These are phyloP conservation scores for Phrixothrix hirtus DNA, from an alignment of 2,888 invertebrate species.

Conservation along the genomic window DNA sequence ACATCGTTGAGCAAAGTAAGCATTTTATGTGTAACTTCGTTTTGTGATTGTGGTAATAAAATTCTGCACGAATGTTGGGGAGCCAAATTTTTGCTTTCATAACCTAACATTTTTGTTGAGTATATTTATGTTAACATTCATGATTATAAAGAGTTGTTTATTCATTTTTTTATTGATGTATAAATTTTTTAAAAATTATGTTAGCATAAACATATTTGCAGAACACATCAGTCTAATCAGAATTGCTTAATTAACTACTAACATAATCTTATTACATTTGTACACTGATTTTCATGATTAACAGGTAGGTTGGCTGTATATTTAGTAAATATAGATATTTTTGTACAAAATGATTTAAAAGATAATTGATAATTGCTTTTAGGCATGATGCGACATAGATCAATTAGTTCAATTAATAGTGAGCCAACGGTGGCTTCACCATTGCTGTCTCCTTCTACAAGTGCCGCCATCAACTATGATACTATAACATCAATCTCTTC, in stretches of 20 bases:
- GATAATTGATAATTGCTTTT: too few species aligned
- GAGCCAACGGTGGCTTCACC: constrained; percentile 47
- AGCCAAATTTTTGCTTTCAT: neutral
- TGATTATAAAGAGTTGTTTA: neutral
- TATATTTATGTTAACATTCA: neutral
- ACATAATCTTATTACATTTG: too few species aligned
- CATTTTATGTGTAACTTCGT: constrained; percentile 12
- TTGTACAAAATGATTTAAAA: too few species aligned
- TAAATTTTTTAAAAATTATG: too few species aligned
- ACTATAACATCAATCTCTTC: constrained; percentile 46
- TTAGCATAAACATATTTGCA: too few species aligned
- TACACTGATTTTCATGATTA: too few species aligned
- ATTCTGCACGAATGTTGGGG: neutral
- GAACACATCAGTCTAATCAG: neutral
- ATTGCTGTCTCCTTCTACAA: constrained; percentile 51
- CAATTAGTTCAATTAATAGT: constrained; percentile 6
- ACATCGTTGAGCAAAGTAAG: constrained; percentile 82
- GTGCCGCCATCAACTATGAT: constrained; percentile 49
- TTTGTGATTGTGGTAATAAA: neutral
- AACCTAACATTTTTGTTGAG: neutral
- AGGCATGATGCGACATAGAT: constrained; percentile 31
- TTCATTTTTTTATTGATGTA: too few species aligned
- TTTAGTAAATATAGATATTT: too few species aligned
- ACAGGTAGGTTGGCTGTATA: too few species aligned
- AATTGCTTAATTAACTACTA: neutral